Evolutionary conservation across 2,888 invertebrate species (phyloP), one percentile per base, ranked within the genome.

Genomic region (Leptothorax acervorum): DNA sequence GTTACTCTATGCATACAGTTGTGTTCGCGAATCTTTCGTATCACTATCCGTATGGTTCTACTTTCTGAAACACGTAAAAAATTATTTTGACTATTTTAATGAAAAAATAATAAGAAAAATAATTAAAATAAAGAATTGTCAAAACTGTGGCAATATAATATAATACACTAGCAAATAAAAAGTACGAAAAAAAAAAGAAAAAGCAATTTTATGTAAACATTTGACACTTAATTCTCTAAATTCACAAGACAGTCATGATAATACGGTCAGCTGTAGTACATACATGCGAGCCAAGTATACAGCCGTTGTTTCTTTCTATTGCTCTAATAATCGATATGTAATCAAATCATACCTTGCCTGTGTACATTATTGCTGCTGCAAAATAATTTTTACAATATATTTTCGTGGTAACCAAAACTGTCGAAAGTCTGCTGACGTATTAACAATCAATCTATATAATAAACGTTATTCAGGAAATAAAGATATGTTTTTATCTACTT

Each of bases 361-460:
- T n/a, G 15, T 79, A 63, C 57, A 62, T 73, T 75, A 86, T 88
- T 84, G 57, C 71, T 66, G 60, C 62, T 9, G 31, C 48, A 74
- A 83, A 81, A 23, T 53, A 65, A 63, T 28, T 39, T 78, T 48
- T 68, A 31, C 15, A 51, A 63, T 8, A 35, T 3, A 23, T 53
- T 42, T 53, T 70, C 5, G 5, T n/a, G n/a, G 12, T 71, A 5
- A 28, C 48, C 6, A 18, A 48, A 79, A 78, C 5, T 9, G 42
- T 68, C 48, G 31, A 48, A 8, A 68, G 18, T 68, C 18, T 57
- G 23, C 28, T n/a, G 11, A 4, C 15, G 8, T 53, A n/a, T n/a
- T n/a, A n/a, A n/a, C 23, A 23, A 28, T 55, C 71, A 28, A 15
- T 39, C 23, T 28, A 35, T 15, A n/a, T 5, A 71, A 15, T 5